Base-by-base conservation (phyloP, 2,888 invertebrate genomes). In the Unio delphinus region DNA sequence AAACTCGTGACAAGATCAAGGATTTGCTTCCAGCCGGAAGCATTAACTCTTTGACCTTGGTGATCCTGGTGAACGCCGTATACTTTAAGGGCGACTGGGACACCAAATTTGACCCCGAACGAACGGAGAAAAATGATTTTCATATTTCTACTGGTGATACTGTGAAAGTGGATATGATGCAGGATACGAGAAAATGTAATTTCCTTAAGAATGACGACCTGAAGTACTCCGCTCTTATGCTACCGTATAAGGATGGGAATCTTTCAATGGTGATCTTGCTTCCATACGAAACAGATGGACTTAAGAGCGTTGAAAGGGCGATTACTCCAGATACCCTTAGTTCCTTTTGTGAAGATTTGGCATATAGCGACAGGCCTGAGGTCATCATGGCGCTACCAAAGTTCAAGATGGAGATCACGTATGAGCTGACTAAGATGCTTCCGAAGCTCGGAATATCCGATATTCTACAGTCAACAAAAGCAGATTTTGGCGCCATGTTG, bases 1-100 rank as follows among this genome's bases (percentile, higher is more conserved):
- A 95, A 85, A 98, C 98, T 0, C 93, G 95, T 66, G 90, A 94
- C 11, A 95, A 94, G 88, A 97, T 98, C 70, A 93, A 93, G 80
- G 92, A 96, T 82, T 91, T 98, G 3, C 90, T 98, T 64, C 87
- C 91, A 1, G 30, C 92, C 1, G 92, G 92, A n/a, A 74, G 82
- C 11, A 78, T 91, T 18, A 81, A 75, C 62, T 30, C 76, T 4
- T n/a, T 71, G 7, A 89, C 89, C 1, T 75, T 82, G 4, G 75
- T 91, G 71, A 86, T 91, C 20, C 75, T 91, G 17, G 86, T 91
- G 57, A 91, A 91, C 82, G 91, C 91, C 11, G 85, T 91, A 58
- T 91, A 91, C 74, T 91, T 91, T 80, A 91, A 91, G 80, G 91
- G 90, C 8, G 83, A 82, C 92, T 82, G 90, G 89, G 72, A 76